Evolutionary conservation across 2,797 vertebrate species (phyloP), one percentile per base, ranked within the genome.

Genomic region (Syndactyla subalaris): DNA sequence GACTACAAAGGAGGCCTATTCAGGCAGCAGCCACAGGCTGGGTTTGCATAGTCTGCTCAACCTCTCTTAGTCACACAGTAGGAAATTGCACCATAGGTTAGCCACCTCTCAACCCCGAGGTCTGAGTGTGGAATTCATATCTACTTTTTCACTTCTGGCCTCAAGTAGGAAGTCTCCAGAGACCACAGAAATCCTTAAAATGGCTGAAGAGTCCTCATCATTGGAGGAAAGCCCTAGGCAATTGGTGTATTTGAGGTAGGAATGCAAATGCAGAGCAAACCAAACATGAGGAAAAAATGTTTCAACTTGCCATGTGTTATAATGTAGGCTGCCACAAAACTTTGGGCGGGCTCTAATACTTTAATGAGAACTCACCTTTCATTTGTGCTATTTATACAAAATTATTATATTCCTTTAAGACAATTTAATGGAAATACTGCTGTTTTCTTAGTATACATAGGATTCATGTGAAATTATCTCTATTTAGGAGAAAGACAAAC

Each of bases 141-240:
- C 78, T 83, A 76, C 49, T 72, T 83, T 89, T 55, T 77, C 49
- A 62, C 46, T 95, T 85, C 65, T 92, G 58, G 66, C 75, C 61
- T 88, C 49, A 70, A 74, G 43, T 26, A 74, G 84, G 61, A 94
- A 85, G 39, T 34, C 85, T 89, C 62, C 43, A 62, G 49, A 92
- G 65, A 96, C 62, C 85, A 89, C 68, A 93, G 81, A 93, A 94
- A 77, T 92, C 62, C 58, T 72, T 81, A 92, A 94, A 94, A 94
- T 80, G 92, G 49, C 81, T 91, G 84, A 85, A 87, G 75, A 93
- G 49, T 71, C 71, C 54, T 77, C 72, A 62, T 43, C 34, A 34
- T 17, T 21, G 74, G n/a, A 89, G 78, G 68, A 77, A 75, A 85
- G 57, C 87, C 68, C 10, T 17, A 62, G 78, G 86, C 72, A 67